A percentile compares a stretch with the other conserved stretches of the same genome.
phyloP scores from a whole-genome alignment of 2,888 invertebrate species.

The Pterostichus niger region DNA sequence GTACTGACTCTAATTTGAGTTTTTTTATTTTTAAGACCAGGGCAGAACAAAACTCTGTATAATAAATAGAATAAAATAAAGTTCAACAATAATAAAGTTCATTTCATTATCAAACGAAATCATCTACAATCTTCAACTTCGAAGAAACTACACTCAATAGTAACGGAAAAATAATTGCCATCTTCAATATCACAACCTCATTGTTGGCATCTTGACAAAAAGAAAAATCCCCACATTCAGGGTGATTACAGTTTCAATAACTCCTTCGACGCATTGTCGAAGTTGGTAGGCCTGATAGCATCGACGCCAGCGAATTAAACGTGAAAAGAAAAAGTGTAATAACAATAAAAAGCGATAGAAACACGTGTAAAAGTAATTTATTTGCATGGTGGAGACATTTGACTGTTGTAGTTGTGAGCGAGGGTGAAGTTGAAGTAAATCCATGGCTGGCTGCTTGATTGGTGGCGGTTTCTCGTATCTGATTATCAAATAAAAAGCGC shows the following conservation, averaged over 20 bases:
- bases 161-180: slow-evolving; percentile 57
- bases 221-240: slow-evolving; percentile 44
- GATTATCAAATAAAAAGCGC: slow-evolving; percentile 61
- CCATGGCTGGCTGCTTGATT: neutral
- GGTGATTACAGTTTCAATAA: slow-evolving; percentile 56
- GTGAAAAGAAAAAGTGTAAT: slow-evolving; percentile 50
- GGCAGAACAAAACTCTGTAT: no score
- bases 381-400: slow-evolving; percentile 48
- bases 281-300: slow-evolving; percentile 24
- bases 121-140: slow-evolving; percentile 17
- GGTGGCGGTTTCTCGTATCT: slow-evolving; percentile 25
- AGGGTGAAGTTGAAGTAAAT: slow-evolving; percentile 17
- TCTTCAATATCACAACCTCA: slow-evolving; percentile 10
- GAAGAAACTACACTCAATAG: slow-evolving; percentile 30
- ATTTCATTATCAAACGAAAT: slow-evolving; percentile 33
- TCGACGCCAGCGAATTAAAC: slow-evolving; percentile 26
- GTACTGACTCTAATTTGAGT: no score
- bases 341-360: slow-evolving; percentile 53
- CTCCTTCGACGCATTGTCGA: slow-evolving; percentile 45
- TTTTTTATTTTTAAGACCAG: no score
- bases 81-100: neutral
- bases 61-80: slow-evolving; percentile 15
- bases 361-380: slow-evolving; percentile 58
- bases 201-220: slow-evolving; percentile 48
- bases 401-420: neutral